These are phyloP conservation scores for Todiramphus saurophagus DNA, from an alignment of 2,113 vertebrate genomes.

Conservation along the genomic window DNA sequence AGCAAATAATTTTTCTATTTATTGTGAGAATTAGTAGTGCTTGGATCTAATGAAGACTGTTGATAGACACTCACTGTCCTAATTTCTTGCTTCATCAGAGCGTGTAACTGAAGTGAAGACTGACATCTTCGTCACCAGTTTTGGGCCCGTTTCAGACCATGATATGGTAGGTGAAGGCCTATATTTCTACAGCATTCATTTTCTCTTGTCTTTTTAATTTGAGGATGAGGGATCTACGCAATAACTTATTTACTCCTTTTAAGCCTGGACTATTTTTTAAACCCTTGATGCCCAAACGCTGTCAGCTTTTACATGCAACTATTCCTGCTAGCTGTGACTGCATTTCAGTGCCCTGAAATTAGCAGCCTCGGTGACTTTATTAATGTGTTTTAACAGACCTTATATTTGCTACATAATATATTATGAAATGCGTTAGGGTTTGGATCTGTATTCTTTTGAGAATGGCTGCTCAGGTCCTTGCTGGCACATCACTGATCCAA, in stretches of 20 bases:
- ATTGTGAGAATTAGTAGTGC: slow-evolving; percentile 73
- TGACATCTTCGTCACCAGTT: slow-evolving; percentile 99
- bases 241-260: neutral
- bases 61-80: slow-evolving; percentile 85
- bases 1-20: slow-evolving; percentile 72
- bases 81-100: slow-evolving; percentile 97
- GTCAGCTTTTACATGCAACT: neutral
- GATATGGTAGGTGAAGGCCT: slow-evolving; percentile 90
- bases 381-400: slow-evolving; percentile 24
- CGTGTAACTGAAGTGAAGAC: slow-evolving; percentile 99
- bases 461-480: slow-evolving; percentile 1
- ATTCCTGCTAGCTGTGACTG: neutral
- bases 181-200: neutral
- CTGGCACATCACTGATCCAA: slow-evolving; percentile 42
- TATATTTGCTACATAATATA: slow-evolving; percentile 23
- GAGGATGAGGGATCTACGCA: neutral
- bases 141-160: slow-evolving; percentile 97
- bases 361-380: slow-evolving; percentile 17
- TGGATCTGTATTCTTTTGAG: slow-evolving; percentile 2
- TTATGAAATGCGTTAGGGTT: slow-evolving; percentile 13
- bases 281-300: neutral
- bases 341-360: slow-evolving; percentile 12
- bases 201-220: slow-evolving; percentile 27
- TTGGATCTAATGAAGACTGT: slow-evolving; percentile 77
- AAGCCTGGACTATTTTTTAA: neutral